phyloP scores from a whole-genome alignment of 2,888 invertebrate species.

The Magallana nippona region DNA sequence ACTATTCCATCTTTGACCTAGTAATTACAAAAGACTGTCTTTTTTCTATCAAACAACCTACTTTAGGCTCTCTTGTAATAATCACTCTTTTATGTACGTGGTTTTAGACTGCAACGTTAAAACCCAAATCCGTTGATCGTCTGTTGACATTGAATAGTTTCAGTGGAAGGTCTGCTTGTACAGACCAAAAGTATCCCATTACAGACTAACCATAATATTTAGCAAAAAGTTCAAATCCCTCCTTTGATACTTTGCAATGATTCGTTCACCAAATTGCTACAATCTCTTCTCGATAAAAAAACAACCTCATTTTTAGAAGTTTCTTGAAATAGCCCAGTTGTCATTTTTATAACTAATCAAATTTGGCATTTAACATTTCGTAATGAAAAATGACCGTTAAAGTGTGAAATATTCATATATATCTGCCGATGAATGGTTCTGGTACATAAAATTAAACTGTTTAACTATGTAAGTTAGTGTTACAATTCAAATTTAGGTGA shows the following conservation, averaged over 20 bases:
- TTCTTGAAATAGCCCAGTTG: background rate
- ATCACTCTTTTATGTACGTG: background rate
- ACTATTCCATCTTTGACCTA: slow-evolving; percentile 23
- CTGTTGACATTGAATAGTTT: background rate
- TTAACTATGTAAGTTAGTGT: slow-evolving; percentile 8
- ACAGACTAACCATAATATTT: background rate
- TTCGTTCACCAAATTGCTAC: background rate
- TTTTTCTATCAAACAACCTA: background rate
- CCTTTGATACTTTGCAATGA: no score
- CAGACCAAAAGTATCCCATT: background rate
- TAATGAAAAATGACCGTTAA: background rate
- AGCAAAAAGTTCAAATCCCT: no score
- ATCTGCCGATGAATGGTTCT: background rate
- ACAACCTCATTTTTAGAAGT: background rate
- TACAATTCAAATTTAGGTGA: background rate
- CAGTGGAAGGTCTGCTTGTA: no score
- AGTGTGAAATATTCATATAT: background rate
- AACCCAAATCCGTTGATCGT: background rate
- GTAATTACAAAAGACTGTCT: slow-evolving; percentile 20
- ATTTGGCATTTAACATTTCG: slow-evolving; percentile 7
- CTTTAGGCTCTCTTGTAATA: background rate
- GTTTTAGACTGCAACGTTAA: slow-evolving; percentile 13
- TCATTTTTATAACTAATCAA: background rate
- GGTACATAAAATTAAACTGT: background rate
- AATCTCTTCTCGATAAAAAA: background rate